phyloP scores from a whole-genome alignment of 2,888 invertebrate genomes.

The Lamproptera curius region DNA sequence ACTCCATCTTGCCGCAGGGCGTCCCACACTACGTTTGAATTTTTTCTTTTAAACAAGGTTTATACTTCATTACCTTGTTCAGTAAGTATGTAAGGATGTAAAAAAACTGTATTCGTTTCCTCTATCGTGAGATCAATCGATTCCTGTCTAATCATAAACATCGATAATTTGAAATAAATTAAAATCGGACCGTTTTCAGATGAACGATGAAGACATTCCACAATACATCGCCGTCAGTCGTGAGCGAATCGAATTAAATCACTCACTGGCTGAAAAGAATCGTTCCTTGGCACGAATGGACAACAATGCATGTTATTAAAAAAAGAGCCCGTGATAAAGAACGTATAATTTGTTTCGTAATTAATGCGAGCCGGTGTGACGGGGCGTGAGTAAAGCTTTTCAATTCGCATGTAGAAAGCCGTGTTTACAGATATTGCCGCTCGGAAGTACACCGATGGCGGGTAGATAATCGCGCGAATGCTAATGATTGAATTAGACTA shows the following conservation, averaged over 20 bases:
- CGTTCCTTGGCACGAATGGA: conserved; percentile 70
- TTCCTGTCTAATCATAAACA: neutral
- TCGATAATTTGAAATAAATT: conserved; percentile 3
- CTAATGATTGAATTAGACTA: conserved; percentile 61
- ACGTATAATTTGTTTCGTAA: conserved; percentile 69
- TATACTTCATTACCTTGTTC: no score
- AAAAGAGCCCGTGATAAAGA: conserved; percentile 68
- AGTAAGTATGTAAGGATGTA: no score
- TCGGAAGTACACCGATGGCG: conserved; percentile 53
- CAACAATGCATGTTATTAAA: conserved; percentile 74
- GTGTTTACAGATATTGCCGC: conserved; percentile 53
- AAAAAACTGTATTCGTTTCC: no score
- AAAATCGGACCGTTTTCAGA: conserved; percentile 28
- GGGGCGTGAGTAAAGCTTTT: conserved; percentile 67
- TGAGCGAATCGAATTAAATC: conserved; percentile 70
- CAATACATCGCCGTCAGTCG: conserved; percentile 49
- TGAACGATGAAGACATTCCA: conserved; percentile 54
- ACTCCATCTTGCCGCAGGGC: no score
- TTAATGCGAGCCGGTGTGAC: conserved; percentile 66
- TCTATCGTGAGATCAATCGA: no score
- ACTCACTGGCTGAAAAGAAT: conserved; percentile 70
- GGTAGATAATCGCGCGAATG: conserved; percentile 50
- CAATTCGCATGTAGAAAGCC: conserved; percentile 62
- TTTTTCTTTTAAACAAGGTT: no score
- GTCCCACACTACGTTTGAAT: no score